A percentile compares a stretch with the other conserved stretches of the same genome.
These are phyloP conservation scores for Drosophila repleta DNA, from an alignment of 1,140 invertebrate genomes.

Conservation along the genomic window DNA sequence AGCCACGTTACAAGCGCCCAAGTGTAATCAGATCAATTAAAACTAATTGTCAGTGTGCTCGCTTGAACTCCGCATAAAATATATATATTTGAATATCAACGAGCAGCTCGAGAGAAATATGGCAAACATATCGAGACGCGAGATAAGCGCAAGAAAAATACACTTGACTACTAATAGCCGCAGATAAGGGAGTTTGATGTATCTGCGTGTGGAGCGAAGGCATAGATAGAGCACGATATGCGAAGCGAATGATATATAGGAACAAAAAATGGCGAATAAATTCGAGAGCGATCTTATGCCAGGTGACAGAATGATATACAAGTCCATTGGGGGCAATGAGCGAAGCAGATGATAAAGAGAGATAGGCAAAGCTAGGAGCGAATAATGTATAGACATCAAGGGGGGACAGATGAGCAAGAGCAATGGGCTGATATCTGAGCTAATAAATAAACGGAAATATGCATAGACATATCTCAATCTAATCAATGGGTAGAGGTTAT, in stretches of 20 bases:
- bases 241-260: background rate
- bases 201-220: background rate
- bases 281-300: background rate
- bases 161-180: background rate
- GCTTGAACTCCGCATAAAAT: background rate
- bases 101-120: background rate
- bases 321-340: background rate
- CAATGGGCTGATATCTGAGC: too few species aligned
- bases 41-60: conserved; percentile 51
- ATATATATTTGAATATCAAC: background rate
- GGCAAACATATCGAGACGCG: background rate
- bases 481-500: background rate
- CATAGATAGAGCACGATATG: background rate
- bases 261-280: background rate
- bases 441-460: background rate
- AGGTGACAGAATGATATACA: conserved; percentile 2
- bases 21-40: conserved; percentile 73
- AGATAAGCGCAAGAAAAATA: conserved; percentile 3
- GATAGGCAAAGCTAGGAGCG: background rate
- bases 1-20: conserved; percentile 28
- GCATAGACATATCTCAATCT: background rate
- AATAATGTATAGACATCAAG: too few species aligned
- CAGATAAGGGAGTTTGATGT: background rate
- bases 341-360: background rate
- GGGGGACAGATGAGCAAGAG: too few species aligned